These are phyloP conservation scores for Trachymyrmex septentrionalis DNA, from an alignment of 1,140 invertebrate genomes.

Conservation along the genomic window DNA sequence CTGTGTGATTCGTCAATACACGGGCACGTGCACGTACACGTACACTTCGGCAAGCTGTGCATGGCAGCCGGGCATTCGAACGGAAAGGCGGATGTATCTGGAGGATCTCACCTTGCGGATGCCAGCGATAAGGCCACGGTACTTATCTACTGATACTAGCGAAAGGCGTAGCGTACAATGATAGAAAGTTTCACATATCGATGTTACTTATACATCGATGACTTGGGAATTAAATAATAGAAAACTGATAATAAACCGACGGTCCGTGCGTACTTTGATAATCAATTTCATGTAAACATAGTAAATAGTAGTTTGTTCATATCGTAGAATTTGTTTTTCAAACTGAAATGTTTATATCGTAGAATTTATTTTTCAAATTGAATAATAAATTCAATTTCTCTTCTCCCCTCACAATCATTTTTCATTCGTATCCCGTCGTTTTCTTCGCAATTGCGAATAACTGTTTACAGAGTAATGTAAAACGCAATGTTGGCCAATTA, in stretches of 20 bases:
- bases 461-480: neutral
- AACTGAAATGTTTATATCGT: neutral
- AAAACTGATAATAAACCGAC: neutral
- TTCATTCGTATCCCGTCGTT: neutral
- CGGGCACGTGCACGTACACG: neutral
- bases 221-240: neutral
- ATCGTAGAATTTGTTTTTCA: neutral
- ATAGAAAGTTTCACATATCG: constrained; percentile 6
- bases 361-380: neutral
- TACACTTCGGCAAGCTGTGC: constrained; percentile 53
- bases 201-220: too few relatives aligned
- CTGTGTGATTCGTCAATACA: constrained; percentile 69
- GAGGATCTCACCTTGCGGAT: constrained; percentile 61
- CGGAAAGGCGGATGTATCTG: constrained; percentile 66
- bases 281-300: constrained; percentile 8
- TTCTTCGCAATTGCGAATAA: neutral
- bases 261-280: neutral
- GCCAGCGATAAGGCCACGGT: constrained; percentile 55
- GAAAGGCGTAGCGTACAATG: constrained; percentile 7
- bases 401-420: neutral
- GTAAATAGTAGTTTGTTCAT: neutral
- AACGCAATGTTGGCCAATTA: neutral
- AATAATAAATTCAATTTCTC: neutral
- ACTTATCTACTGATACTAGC: constrained; percentile 55
- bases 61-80: constrained; percentile 63